phyloP scores from a whole-genome alignment of 2,888 invertebrate genomes.

The Lamellibrachia satsuma region DNA sequence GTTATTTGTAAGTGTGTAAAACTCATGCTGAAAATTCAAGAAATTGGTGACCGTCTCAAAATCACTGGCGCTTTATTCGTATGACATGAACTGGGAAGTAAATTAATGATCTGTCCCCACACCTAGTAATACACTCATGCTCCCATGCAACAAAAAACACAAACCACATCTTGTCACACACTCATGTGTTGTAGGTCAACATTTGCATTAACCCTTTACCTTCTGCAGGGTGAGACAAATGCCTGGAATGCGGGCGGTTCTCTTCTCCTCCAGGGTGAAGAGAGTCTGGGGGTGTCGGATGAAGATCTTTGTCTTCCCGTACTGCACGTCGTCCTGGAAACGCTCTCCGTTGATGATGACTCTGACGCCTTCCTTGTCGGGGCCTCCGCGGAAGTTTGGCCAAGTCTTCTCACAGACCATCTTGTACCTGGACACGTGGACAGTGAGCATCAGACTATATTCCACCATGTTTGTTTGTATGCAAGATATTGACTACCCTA shows the following conservation, averaged over 20 bases:
- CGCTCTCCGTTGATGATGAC: slow-evolving; percentile 84
- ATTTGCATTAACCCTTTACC: slow-evolving; percentile 66
- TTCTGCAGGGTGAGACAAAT: slow-evolving; percentile 94
- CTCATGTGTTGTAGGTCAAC: background rate
- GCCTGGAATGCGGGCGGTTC: slow-evolving; percentile 87
- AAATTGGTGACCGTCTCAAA: too few relatives aligned
- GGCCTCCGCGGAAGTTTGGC: slow-evolving; percentile 89
- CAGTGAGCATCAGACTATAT: background rate
- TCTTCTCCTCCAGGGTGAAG: slow-evolving; percentile 85
- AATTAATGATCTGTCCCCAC: too few relatives aligned
- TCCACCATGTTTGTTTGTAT: background rate
- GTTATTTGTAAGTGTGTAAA: too few relatives aligned
- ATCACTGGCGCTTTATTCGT: too few relatives aligned
- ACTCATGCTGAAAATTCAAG: too few relatives aligned
- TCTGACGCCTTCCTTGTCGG: slow-evolving; percentile 74
- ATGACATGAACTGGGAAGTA: too few relatives aligned
- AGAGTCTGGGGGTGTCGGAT: slow-evolving; percentile 91
- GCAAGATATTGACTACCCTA: too few relatives aligned
- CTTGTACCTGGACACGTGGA: slow-evolving; percentile 78
- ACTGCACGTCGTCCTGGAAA: slow-evolving; percentile 85
- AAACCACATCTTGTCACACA: background rate
- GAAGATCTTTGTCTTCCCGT: slow-evolving; percentile 95
- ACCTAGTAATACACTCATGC: background rate
- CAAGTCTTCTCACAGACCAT: slow-evolving; percentile 95
- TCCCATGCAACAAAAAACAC: too few relatives aligned